Conservation (phyloP, 1,140 invertebrate genomes). For the Wasmannia auropunctata region DNA sequence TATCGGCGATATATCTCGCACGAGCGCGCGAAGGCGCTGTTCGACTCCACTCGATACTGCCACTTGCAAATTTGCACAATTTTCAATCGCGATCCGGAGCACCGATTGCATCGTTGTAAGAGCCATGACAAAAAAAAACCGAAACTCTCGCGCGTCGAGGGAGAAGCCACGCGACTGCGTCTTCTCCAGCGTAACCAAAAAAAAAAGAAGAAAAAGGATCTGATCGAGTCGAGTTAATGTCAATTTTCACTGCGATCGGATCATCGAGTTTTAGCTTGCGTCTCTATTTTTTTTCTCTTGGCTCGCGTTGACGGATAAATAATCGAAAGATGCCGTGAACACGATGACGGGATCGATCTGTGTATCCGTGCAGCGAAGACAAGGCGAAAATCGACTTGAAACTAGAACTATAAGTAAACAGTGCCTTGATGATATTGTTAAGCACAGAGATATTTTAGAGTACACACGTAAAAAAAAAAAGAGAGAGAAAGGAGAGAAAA, state of each 20-base stretch:
- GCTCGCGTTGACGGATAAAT: background rate
- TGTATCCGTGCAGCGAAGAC: background rate
- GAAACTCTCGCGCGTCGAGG: conserved; percentile 1
- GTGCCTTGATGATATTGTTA: conserved; percentile 70
- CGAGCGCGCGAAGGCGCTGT: conserved; percentile 34
- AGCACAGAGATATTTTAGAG: conserved; percentile 71
- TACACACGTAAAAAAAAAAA: background rate
- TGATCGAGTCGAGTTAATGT: conserved; percentile 53
- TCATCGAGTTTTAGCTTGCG: background rate
- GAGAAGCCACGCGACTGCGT: background rate
- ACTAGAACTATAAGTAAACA: conserved; percentile 70
- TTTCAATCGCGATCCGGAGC: conserved; percentile 16
- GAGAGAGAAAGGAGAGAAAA: too few relatives aligned
- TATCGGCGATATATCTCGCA: conserved; percentile 11
- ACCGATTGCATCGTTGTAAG: background rate
- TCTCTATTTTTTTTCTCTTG: background rate
- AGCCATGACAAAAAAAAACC: conserved; percentile 39
- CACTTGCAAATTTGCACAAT: conserved; percentile 65
- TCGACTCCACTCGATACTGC: conserved; percentile 62
- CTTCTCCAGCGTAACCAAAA: conserved; percentile 33
- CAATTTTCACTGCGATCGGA: conserved; percentile 29
- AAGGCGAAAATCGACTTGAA: conserved; percentile 12
- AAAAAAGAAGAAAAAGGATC: too few relatives aligned
- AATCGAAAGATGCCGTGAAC: background rate
- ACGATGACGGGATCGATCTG: conserved; percentile 12